Base-by-base conservation (phyloP, 2,113 vertebrate genomes). In the Pelvicachromis taeniatus region DNA sequence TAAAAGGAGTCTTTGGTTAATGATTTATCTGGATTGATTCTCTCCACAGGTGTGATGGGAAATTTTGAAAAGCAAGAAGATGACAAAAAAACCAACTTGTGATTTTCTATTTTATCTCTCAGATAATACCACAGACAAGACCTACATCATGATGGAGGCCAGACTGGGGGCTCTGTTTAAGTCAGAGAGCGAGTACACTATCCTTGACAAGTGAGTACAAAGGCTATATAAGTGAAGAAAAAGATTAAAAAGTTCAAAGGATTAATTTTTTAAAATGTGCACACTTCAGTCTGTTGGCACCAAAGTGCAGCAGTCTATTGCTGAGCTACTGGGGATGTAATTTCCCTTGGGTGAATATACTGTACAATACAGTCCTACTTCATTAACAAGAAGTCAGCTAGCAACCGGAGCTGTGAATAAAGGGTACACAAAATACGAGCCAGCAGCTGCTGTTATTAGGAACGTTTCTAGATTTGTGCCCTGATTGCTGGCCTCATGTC, bases 91-190 rank as follows among this genome's bases (percentile, higher is more conserved):
- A 40, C 3, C 35, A 63, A 38, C 0, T 14, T 33, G 2, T 48
- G 42, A 50, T 77, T 54, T 56, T 61, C 2, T 75, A 3, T 48
- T 48, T 5, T 65, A 1, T 82, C 2, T 94, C 63, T 17, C 65
- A 99, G 99, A 99, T 81, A 95, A 96, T 58, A 29, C 93, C 88
- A 97, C 95, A 23, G 95, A 86, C 14, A 98, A 97, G 86, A 81
- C 95, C 5, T 96, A 98, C 91, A 96, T 99, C 86, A 95, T 99
- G 96, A 99, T 99, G 99, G 98, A 99, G 95, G 97, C 98, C 89
- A 96, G 99, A 79, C 96, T 99, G 75, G 89, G 93, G 35, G 96
- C 97, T n/a, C 96, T 99, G 54, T 99, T 97, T 91, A 99, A 99
- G 89, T 92, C 95, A 2, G 98, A 99, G 88, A 94, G 85, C n/a